Conservation (phyloP, 2,113 vertebrate genomes). For the Aphelocoma coerulescens region DNA sequence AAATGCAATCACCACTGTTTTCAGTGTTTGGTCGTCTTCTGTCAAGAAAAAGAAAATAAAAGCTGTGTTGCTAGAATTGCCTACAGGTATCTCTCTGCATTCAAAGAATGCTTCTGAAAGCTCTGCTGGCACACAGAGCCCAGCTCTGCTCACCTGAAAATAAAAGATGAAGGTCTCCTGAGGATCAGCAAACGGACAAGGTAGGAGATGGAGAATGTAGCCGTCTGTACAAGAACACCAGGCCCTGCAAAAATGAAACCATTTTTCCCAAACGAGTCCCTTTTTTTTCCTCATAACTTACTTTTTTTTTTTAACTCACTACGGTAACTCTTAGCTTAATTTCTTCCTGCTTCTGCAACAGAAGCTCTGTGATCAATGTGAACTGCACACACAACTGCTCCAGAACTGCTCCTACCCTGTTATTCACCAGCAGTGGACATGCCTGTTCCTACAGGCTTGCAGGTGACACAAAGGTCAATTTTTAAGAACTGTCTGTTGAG, state of each 20-base stretch:
- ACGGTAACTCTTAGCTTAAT: not conserved
- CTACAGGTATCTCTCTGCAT: not conserved
- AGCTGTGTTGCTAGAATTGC: not conserved
- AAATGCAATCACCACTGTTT: not conserved
- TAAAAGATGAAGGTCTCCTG: not conserved
- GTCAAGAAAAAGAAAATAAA: not conserved
- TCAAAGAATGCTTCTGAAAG: not conserved
- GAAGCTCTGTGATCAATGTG: not conserved
- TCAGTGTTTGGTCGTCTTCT: not conserved
- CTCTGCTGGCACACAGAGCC: not conserved
- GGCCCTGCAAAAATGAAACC: not conserved
- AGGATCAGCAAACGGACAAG: not conserved
- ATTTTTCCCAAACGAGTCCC: not conserved
- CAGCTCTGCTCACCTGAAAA: not conserved
- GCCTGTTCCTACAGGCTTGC: not conserved
- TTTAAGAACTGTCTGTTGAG: not conserved
- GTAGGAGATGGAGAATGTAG: not conserved
- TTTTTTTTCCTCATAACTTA: not conserved
- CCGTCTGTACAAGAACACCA: not conserved
- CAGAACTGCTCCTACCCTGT: not conserved
- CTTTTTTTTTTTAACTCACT: not conserved
- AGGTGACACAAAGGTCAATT: not conserved
- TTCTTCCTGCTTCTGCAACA: not conserved
- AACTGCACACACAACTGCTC: not conserved
- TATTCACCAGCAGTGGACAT: not conserved